phyloP scores from a whole-genome alignment of 2,113 vertebrate genomes.

The Sterna hirundo region DNA sequence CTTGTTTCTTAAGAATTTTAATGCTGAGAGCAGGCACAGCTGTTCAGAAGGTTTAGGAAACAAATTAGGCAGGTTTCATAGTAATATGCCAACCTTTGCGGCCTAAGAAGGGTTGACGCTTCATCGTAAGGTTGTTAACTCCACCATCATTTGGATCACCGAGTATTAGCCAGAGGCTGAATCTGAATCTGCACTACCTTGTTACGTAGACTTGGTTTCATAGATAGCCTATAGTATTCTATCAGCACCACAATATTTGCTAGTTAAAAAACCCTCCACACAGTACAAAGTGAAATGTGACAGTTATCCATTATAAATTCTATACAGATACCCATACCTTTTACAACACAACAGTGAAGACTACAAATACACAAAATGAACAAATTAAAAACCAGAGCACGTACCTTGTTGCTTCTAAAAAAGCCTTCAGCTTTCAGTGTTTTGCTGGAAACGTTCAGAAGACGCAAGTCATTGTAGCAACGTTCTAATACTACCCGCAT shows the following conservation, averaged over 20 bases:
- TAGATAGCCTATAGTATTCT: rapidly evolving
- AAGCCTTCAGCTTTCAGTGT: conserved; percentile 97
- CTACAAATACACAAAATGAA: not conserved
- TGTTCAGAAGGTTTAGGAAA: not conserved
- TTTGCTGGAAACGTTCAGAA: conserved; percentile 91
- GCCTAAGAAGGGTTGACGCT: not conserved
- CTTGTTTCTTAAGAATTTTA: not conserved
- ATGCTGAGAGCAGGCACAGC: not conserved
- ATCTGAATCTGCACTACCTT: not conserved
- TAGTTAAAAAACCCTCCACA: not conserved
- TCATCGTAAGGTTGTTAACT: not conserved
- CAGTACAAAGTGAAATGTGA: rapidly evolving
- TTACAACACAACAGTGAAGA: not conserved
- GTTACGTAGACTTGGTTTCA: not conserved
- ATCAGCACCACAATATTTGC: not conserved
- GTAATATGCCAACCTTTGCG: not conserved
- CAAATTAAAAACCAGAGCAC: not conserved
- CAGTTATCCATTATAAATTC: not conserved
- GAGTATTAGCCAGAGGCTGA: not conserved
- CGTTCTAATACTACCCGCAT: conserved; percentile 97
- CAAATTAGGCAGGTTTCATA: not conserved
- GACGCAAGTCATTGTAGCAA: conserved; percentile 95
- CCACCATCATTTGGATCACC: not conserved
- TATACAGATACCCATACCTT: not conserved
- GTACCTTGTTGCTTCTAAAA: conserved; percentile 98